Evolutionary conservation across 2,888 invertebrate genomes (phyloP).

Genomic region (Leucophenga maculata): DNA sequence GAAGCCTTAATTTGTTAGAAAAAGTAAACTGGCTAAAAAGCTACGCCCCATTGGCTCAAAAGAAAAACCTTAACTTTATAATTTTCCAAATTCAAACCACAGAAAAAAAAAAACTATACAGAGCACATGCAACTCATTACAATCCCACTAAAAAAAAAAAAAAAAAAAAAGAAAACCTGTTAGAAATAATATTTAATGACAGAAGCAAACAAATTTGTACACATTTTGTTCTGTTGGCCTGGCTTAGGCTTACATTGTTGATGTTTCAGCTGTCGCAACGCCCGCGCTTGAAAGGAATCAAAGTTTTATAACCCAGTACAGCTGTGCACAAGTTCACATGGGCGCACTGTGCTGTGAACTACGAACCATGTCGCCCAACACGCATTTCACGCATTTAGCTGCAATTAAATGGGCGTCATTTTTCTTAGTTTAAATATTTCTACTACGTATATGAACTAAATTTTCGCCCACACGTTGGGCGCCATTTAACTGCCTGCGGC

Average conservation of each 20-base stretch:
- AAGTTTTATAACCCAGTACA: conserved; percentile 47
- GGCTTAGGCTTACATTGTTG: background rate
- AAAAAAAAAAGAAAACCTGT: no score
- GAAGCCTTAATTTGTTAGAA: conserved; percentile 14
- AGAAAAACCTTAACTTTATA: background rate
- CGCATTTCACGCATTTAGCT: conserved; percentile 28
- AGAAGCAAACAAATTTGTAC: conserved; percentile 35
- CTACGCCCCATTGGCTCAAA: no score
- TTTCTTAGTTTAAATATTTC: background rate
- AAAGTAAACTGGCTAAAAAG: background rate
- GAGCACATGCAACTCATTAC: no score
- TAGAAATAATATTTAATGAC: conserved; percentile 55
- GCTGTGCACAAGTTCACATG: background rate
- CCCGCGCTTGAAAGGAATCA: conserved; percentile 46
- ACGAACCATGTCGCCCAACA: conserved; percentile 4
- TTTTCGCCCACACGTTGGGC: no score
- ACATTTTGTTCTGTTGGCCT: background rate
- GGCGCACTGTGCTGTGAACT: background rate
- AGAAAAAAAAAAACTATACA: conserved; percentile 10
- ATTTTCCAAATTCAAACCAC: no score
- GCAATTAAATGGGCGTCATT: conserved; percentile 58
- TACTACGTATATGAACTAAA: no score
- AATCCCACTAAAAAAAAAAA: no score
- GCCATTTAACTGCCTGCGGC: no score
- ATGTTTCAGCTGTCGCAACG: conserved; percentile 49